Percentiles rank a stretch among this genome's conserved stretches.
Evolutionary conservation across 1,140 invertebrate species (phyloP).

Genomic region (Parasteatoda tepidariorum): DNA sequence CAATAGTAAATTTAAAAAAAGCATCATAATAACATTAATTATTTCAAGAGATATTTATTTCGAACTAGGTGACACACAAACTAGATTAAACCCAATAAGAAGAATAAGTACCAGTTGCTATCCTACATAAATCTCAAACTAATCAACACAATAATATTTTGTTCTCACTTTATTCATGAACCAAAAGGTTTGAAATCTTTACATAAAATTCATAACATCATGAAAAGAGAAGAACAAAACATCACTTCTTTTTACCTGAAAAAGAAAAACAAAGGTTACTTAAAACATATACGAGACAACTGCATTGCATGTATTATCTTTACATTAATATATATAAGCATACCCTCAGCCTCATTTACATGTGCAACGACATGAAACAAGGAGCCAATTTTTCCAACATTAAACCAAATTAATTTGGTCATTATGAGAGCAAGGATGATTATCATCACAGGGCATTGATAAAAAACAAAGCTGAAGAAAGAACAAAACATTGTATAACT

Average conservation of each 20-base stretch:
- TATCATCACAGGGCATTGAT: conserved; percentile 22
- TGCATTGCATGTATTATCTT: not conserved
- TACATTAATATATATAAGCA: not conserved
- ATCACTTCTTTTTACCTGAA: not conserved
- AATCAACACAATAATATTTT: too few relatives aligned
- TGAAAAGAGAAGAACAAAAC: conserved; percentile 16
- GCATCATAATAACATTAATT: too few relatives aligned
- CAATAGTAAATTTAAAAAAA: too few relatives aligned
- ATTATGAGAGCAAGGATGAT: conserved; percentile 49
- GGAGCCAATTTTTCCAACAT: conserved; percentile 31
- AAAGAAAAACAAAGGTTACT: not conserved
- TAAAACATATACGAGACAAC: not conserved
- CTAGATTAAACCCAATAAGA: too few relatives aligned
- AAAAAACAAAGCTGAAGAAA: too few relatives aligned
- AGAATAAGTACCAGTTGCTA: too few relatives aligned
- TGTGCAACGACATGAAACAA: conserved; percentile 10
- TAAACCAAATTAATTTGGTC: not conserved
- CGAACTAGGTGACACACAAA: too few relatives aligned
- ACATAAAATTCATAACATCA: not conserved
- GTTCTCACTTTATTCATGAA: not conserved
- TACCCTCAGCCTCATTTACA: conserved; percentile 29
- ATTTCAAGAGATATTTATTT: too few relatives aligned
- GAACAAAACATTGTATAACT: too few relatives aligned
- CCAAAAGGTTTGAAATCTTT: not conserved
- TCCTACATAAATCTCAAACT: too few relatives aligned